Conservation (phyloP, 2,797 vertebrate species). For the Sebastiscus albofasciatus region DNA sequence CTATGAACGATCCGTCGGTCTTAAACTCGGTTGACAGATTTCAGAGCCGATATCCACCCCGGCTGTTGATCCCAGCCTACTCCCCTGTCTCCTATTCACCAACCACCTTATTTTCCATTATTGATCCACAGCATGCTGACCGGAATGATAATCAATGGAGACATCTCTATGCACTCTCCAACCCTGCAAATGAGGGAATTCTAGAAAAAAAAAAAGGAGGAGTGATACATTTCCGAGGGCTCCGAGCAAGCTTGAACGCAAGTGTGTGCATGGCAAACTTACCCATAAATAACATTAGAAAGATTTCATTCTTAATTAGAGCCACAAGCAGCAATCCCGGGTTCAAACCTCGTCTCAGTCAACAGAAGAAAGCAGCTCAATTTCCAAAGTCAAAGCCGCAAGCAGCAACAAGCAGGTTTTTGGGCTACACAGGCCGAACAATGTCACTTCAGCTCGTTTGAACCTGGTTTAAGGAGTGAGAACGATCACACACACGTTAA, state of each 20-base stretch:
- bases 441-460: too few species aligned
- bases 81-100: slow-evolving; percentile 16
- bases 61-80: slow-evolving; percentile 27
- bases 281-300: neutral
- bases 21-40: neutral
- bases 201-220: neutral
- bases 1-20: too few species aligned
- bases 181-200: slow-evolving; percentile 51
- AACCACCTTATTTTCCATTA: slow-evolving; percentile 62
- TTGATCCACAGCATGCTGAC: slow-evolving; percentile 66
- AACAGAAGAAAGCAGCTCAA: too few species aligned
- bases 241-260: slow-evolving; percentile 5
- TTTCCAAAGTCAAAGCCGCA: too few species aligned
- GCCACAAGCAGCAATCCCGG: too few species aligned
- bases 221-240: slow-evolving; percentile 16
- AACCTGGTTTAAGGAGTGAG: too few species aligned
- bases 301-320: neutral
- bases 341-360: too few species aligned
- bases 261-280: neutral
- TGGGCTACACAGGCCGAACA: too few species aligned
- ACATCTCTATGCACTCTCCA: slow-evolving; percentile 74
- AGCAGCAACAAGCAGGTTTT: too few species aligned
- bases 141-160: slow-evolving; percentile 77
- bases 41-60: slow-evolving; percentile 18
- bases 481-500: too few species aligned